Conservation (phyloP, 2,797 vertebrate species). For the Sandelia bainsii region DNA sequence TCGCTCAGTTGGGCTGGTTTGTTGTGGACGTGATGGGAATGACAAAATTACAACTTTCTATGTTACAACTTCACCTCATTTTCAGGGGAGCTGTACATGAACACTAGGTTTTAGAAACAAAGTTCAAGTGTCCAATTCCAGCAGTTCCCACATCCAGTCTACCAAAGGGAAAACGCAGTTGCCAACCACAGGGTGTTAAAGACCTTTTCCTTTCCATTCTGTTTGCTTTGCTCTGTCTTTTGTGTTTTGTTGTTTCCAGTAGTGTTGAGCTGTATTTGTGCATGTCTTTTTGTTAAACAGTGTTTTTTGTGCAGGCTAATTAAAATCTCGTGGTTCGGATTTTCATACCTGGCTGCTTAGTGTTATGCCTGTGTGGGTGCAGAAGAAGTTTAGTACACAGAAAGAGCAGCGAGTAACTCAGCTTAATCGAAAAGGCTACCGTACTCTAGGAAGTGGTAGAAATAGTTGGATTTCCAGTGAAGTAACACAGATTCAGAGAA, state of each 20-base stretch:
- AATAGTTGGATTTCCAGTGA: background rate
- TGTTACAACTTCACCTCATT: no score
- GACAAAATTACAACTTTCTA: background rate
- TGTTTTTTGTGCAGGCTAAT: constrained; percentile 22
- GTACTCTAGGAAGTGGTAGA: background rate
- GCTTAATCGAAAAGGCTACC: background rate
- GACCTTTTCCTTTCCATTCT: constrained; percentile 37
- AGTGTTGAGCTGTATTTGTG: constrained; percentile 24
- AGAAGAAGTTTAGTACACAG: background rate
- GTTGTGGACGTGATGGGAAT: constrained; percentile 60
- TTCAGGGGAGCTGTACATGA: no score
- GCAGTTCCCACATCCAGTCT: constrained; percentile 23
- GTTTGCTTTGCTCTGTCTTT: constrained; percentile 3
- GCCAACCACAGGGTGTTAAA: constrained; percentile 28
- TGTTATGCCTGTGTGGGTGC: background rate
- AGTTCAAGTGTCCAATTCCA: no score
- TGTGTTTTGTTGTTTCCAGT: constrained; percentile 23
- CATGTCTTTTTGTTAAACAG: constrained; percentile 6
- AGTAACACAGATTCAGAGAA: background rate
- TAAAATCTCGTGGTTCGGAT: constrained; percentile 54
- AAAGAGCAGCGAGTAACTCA: background rate
- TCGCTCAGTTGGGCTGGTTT: constrained; percentile 32
- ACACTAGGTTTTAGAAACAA: no score
- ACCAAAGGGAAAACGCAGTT: constrained; percentile 14
- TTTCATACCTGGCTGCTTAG: constrained; percentile 51